Evolutionary conservation across 2,797 vertebrate species (phyloP).

Genomic region (Nyctibius grandis): DNA sequence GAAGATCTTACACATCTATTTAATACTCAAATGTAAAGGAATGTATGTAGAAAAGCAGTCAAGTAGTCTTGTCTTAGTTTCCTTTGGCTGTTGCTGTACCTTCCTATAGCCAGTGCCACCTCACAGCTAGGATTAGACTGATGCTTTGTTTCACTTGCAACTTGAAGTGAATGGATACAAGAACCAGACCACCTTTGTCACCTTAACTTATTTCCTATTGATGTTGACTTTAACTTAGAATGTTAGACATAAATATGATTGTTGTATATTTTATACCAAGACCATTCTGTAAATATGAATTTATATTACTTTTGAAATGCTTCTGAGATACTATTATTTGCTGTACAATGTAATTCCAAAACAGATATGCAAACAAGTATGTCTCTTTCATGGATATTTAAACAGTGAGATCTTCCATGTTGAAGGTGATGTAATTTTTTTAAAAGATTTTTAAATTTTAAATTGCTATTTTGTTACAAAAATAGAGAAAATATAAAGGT

Average conservation of each 20-base stretch:
- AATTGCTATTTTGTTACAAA: conserved; percentile 83
- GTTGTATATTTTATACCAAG: conserved; percentile 77
- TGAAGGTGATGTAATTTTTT: conserved; percentile 78
- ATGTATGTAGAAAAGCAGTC: conserved; percentile 71
- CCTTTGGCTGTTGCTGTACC: conserved; percentile 70
- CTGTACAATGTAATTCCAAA: conserved; percentile 75
- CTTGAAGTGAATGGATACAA: conserved; percentile 70
- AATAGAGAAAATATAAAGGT: conserved; percentile 80
- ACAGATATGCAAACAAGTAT: conserved; percentile 78
- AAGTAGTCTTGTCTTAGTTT: conserved; percentile 68
- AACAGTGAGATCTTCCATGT: conserved; percentile 80
- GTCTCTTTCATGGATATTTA: conserved; percentile 80
- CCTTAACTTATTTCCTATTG: conserved; percentile 77
- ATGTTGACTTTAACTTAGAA: conserved; percentile 75
- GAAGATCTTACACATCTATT: conserved; percentile 77
- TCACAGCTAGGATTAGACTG: conserved; percentile 59
- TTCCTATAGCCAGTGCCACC: conserved; percentile 70
- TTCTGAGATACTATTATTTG: conserved; percentile 78
- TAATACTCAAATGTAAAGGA: conserved; percentile 70
- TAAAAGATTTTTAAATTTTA: conserved; percentile 80
- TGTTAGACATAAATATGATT: conserved; percentile 74
- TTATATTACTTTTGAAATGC: conserved; percentile 79
- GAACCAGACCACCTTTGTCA: conserved; percentile 73
- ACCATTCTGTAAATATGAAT: conserved; percentile 78
- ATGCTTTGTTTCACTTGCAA: conserved; percentile 70